A percentile compares a stretch with the other conserved stretches of the same genome.
These are phyloP conservation scores for Pithys albifrons DNA, from an alignment of 2,113 vertebrate species.

Conservation along the genomic window DNA sequence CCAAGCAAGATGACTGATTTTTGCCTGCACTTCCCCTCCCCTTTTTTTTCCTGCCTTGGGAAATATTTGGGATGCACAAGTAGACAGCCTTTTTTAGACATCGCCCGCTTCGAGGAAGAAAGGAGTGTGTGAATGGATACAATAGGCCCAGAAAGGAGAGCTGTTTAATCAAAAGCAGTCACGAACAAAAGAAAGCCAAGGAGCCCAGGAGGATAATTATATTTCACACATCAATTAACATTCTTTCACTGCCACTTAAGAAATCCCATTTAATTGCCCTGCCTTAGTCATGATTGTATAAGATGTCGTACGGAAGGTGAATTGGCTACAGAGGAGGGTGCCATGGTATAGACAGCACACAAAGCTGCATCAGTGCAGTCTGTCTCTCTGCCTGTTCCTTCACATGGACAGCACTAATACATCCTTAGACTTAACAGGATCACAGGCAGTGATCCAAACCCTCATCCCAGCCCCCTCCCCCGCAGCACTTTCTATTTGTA, in stretches of 20 bases:
- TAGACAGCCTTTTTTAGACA: conserved; percentile 29
- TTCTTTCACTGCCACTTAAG: conserved; percentile 59
- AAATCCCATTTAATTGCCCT: conserved; percentile 56
- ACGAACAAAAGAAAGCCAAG: conserved; percentile 57
- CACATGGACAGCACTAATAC: rapidly evolving
- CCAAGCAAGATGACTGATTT: conserved; percentile 58
- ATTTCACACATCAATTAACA: conserved; percentile 72
- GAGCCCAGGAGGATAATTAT: conserved; percentile 60
- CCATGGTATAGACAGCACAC: neutral
- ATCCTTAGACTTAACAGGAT: neutral
- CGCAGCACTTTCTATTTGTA: neutral
- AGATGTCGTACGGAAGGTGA: conserved; percentile 23
- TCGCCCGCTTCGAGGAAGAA: conserved; percentile 21
- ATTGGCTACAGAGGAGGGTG: neutral
- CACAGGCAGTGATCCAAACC: neutral
- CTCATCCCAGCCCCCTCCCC: neutral
- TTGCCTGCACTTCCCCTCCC: conserved; percentile 45
- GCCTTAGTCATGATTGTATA: neutral
- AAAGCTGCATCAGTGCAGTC: neutral
- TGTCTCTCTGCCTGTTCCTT: neutral
- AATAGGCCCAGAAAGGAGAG: conserved; percentile 38
- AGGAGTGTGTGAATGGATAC: conserved; percentile 23
- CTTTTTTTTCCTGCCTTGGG: conserved; percentile 37
- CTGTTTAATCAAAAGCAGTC: conserved; percentile 65
- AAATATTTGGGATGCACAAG: conserved; percentile 58